Base-by-base conservation (phyloP, 2,888 invertebrate genomes). In the Sesia bembeciformis region DNA sequence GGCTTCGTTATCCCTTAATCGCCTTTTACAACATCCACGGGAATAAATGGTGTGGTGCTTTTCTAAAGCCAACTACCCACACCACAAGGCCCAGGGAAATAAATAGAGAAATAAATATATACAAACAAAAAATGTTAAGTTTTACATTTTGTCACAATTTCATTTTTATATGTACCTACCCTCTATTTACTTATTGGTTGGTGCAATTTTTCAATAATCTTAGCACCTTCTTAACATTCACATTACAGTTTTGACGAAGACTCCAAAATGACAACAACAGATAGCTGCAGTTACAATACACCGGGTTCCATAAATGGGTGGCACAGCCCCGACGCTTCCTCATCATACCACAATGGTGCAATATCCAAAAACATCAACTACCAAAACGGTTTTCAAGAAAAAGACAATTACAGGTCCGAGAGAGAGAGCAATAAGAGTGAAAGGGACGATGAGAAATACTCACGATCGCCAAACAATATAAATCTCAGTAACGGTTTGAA, bases 261-360 rank as follows among this genome's bases (percentile, higher is more conserved):
- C 68, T 90, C 91, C 8, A 92, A 92, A 72, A 86, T 89, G 87
- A 91, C 91, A n/a, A 86, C 90, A 39, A 90, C 91, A 55, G 92
- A 92, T 63, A 91, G 90, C 64, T 90, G 91, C 60, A 91, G 91
- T 56, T 86, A 83, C 72, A 85, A 85, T 64, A 86, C 90, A 1
- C 91, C 91, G 7, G 88, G 89, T 23, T 90, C 90, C 57, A 78
- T 91, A 54, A 92, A 92, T 62, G 92, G 92, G 6, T 92, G 92
- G 92, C 87, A 91, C 64, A 90, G 89, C 55, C 90, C 91, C 4
- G 84, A 89, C 49, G 78, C 77, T 50, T 70, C 80, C 3, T 68
- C 82, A 3, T 83, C 86, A 6, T 82, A 80, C 60, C 85, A 85
- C 61, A 90, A 88, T 54, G 87, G 89, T 4, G 87, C 87, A 52